These are phyloP conservation scores for Alexandromys fortis DNA, from an alignment of 2,113 vertebrate species.

Conservation along the genomic window DNA sequence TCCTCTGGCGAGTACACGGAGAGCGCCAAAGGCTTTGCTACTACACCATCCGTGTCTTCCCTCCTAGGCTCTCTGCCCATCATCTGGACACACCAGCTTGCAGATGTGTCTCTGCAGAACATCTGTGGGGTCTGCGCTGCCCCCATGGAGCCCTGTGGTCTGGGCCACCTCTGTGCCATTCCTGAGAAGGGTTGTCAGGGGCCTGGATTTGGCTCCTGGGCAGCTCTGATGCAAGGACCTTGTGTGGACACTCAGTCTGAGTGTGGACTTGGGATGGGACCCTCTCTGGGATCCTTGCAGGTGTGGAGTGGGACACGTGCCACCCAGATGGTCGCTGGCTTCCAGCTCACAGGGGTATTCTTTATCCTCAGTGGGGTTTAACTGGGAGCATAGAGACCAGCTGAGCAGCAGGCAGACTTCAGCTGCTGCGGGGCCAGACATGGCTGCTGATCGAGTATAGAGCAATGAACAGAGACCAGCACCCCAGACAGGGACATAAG, in stretches of 20 bases:
- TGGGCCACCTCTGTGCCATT: neutral
- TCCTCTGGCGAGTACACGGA: constrained; percentile 61
- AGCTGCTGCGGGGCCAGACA: neutral
- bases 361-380: neutral
- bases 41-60: neutral
- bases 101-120: constrained; percentile 78
- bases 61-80: constrained; percentile 46
- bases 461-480: neutral
- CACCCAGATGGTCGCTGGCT: neutral
- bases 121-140: constrained; percentile 50
- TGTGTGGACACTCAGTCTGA: neutral
- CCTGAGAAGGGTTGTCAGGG: neutral
- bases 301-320: fast-evolving
- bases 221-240: neutral
- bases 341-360: neutral
- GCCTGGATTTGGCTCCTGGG: neutral
- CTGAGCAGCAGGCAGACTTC: fast-evolving
- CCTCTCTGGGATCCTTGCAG: neutral
- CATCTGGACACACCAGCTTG: constrained; percentile 55
- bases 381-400: neutral
- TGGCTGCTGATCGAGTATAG: neutral
- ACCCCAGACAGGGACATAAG: too few species aligned
- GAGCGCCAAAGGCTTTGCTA: constrained; percentile 64
- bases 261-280: neutral
- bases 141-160: neutral